Evolutionary conservation across 1,140 invertebrate species (phyloP).

Genomic region (Telenomus remus): DNA sequence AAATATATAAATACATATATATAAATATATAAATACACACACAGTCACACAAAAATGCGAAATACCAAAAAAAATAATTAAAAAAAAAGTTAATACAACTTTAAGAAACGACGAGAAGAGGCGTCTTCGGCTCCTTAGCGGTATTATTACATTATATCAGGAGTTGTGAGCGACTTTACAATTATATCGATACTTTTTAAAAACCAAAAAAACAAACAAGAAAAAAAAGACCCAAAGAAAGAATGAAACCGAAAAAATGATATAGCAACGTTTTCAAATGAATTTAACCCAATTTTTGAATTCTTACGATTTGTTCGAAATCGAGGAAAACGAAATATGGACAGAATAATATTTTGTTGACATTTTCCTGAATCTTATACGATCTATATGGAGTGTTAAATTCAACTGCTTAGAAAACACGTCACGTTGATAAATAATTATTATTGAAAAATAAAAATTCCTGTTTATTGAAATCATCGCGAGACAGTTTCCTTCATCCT

Average conservation of each 20-base stretch:
- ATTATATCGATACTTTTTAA: slow-evolving; percentile 56
- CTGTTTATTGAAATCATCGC: slow-evolving; percentile 57
- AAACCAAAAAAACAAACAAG: slow-evolving; percentile 12
- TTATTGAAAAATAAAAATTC: slow-evolving; percentile 59
- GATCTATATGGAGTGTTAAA: slow-evolving; percentile 60
- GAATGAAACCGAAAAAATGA: slow-evolving; percentile 4
- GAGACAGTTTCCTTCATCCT: slow-evolving; percentile 52
- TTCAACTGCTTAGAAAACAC: slow-evolving; percentile 58
- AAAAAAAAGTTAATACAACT: slow-evolving; percentile 23
- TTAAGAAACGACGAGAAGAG: slow-evolving; percentile 28
- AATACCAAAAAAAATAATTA: slow-evolving; percentile 29
- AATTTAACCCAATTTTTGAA: slow-evolving; percentile 47
- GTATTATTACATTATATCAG: slow-evolving; percentile 56
- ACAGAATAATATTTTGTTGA: slow-evolving; percentile 57
- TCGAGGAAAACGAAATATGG: slow-evolving; percentile 51
- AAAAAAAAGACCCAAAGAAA: slow-evolving; percentile 15
- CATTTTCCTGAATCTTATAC: slow-evolving; percentile 58
- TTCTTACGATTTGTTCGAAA: slow-evolving; percentile 51
- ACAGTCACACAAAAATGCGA: slow-evolving; percentile 45
- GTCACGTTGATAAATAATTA: slow-evolving; percentile 55
- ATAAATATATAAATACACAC: slow-evolving; percentile 58
- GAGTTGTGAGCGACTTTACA: slow-evolving; percentile 57
- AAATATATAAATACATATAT: slow-evolving; percentile 55
- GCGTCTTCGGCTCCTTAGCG: slow-evolving; percentile 48
- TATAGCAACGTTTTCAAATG: slow-evolving; percentile 49